Percentiles rank a stretch among this genome's conserved stretches.
Conservation (phyloP, 2,888 invertebrate species). For the Itoplectis maculator region DNA sequence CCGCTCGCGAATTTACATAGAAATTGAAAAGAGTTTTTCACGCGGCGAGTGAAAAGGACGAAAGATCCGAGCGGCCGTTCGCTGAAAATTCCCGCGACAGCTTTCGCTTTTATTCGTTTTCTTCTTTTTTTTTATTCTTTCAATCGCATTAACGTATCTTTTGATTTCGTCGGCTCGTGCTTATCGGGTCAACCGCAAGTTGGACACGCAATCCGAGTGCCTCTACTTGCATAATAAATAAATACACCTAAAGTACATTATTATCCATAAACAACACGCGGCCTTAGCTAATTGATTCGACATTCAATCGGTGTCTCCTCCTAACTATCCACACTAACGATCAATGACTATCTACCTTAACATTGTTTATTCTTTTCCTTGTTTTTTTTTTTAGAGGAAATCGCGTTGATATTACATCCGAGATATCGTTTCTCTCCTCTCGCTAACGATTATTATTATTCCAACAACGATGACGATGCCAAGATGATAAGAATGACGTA, state of each 20-base stretch:
- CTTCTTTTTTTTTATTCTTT: constrained; percentile 31
- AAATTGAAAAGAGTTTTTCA: constrained; percentile 1
- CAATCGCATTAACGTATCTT: constrained; percentile 30
- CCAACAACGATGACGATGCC: constrained; percentile 68
- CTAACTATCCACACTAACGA: constrained; percentile 59
- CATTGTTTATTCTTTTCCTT: constrained; percentile 43
- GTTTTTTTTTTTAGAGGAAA: neutral
- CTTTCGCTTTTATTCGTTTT: constrained; percentile 30
- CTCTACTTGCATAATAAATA: constrained; percentile 61
- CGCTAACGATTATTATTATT: constrained; percentile 53
- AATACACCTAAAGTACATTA: constrained; percentile 64
- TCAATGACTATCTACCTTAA: constrained; percentile 65
- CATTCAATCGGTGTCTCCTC: constrained; percentile 41
- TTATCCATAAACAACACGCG: constrained; percentile 58
- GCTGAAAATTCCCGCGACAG: neutral
- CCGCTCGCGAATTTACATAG: neutral
- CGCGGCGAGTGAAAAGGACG: constrained; percentile 27
- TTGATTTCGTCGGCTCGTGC: constrained; percentile 52
- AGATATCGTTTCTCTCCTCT: constrained; percentile 25
- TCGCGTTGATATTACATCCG: constrained; percentile 17
- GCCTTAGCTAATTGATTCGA: constrained; percentile 40
- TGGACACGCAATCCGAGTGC: constrained; percentile 63
- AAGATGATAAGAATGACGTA: constrained; percentile 59
- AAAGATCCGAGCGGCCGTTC: constrained; percentile 24
- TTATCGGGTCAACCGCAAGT: constrained; percentile 29